Evolutionary conservation across 2,797 vertebrate species (phyloP).

Genomic region (Sebastolobus altivelis): DNA sequence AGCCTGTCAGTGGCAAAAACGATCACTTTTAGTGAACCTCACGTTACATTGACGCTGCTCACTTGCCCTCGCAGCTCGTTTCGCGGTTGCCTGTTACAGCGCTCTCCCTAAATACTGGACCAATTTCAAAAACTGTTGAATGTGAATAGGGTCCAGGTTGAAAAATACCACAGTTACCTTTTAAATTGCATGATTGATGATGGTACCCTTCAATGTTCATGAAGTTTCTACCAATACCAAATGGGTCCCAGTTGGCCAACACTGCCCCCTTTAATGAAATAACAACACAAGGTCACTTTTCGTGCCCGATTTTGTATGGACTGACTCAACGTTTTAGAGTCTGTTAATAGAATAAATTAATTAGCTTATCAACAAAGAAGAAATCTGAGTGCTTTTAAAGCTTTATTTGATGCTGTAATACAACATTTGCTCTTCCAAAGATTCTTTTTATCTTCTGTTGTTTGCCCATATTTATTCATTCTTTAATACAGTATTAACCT

Average conservation of each 20-base stretch:
- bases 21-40: too few relatives aligned
- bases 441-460: too few relatives aligned
- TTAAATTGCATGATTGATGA: neutral
- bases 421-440: neutral
- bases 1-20: too few relatives aligned
- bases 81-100: too few relatives aligned
- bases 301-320: neutral
- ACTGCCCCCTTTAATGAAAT: neutral
- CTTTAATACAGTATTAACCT: neutral
- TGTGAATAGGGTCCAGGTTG: too few relatives aligned
- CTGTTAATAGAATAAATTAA: neutral
- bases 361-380: neutral
- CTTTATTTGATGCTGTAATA: neutral
- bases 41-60: too few relatives aligned
- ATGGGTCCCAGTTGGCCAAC: neutral
- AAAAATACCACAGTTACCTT: neutral
- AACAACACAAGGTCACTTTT: conserved; percentile 1
- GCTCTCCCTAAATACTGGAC: too few relatives aligned
- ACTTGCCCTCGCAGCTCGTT: too few relatives aligned
- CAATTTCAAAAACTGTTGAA: too few relatives aligned
- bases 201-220: neutral
- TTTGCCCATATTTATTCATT: neutral
- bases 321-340: neutral
- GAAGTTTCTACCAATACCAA: neutral
- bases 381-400: neutral